Evolutionary conservation across 2,797 vertebrate species (phyloP).

Genomic region (Anguilla obscura): DNA sequence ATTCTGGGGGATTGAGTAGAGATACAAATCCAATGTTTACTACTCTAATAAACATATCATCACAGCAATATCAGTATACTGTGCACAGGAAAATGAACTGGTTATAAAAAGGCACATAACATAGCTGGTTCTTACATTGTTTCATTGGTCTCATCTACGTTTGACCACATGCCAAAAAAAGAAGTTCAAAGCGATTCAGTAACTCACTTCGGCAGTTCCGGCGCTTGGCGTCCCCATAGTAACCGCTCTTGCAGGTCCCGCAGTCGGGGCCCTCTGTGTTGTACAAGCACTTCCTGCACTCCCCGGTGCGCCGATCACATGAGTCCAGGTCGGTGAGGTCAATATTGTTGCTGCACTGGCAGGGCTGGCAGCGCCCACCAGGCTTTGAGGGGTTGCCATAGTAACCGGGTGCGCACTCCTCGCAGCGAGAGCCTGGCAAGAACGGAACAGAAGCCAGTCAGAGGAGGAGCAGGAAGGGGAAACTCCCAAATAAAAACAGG

Average conservation of each 20-base stretch:
- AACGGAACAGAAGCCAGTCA: conserved; percentile 15
- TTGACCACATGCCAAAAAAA: neutral
- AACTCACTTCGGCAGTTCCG: conserved; percentile 92
- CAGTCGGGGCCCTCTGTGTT: conserved; percentile 87
- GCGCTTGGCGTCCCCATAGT: conserved; percentile 82
- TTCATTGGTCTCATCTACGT: neutral
- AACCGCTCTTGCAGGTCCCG: conserved; percentile 81
- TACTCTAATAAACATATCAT: neutral
- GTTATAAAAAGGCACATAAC: neutral
- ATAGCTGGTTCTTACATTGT: neutral
- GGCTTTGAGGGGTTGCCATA: conserved; percentile 85
- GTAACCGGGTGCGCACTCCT: conserved; percentile 89
- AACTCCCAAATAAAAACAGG: neutral
- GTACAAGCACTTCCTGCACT: conserved; percentile 87
- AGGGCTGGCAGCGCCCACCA: conserved; percentile 82
- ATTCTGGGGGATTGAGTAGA: conserved; percentile 71
- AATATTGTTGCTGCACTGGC: conserved; percentile 91
- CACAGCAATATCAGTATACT: neutral
- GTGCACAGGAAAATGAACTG: neutral
- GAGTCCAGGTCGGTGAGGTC: conserved; percentile 79
- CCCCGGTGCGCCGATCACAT: conserved; percentile 82
- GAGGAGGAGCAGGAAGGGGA: neutral
- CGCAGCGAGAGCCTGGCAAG: conserved; percentile 81
- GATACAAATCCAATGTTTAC: neutral
- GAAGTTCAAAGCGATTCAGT: neutral